phyloP scores from a whole-genome alignment of 2,888 invertebrate species.

The Apotomis capreana region DNA sequence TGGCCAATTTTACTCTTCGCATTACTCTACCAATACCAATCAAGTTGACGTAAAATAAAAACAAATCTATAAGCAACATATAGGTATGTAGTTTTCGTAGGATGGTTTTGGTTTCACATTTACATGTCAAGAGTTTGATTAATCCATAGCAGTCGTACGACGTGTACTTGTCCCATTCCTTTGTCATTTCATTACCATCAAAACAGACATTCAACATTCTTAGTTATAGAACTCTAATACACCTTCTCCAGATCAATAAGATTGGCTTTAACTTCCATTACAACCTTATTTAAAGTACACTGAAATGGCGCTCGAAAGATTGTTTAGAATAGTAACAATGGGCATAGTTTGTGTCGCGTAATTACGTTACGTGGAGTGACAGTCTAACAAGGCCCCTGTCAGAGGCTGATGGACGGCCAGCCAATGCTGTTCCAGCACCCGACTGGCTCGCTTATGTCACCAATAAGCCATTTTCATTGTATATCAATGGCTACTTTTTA shows the following conservation, averaged over 20 bases:
- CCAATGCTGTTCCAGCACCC: not conserved
- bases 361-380: conserved; percentile 24
- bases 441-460: not conserved
- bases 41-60: too few relatives aligned
- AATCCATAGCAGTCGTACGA: too few relatives aligned
- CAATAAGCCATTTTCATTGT: too few relatives aligned
- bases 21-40: too few relatives aligned
- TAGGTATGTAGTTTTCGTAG: too few relatives aligned
- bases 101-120: too few relatives aligned
- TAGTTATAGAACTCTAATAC: not conserved
- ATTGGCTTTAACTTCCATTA: not conserved
- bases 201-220: not conserved
- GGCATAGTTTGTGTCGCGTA: conserved; percentile 4
- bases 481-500: too few relatives aligned
- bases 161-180: too few relatives aligned
- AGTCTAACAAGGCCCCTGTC: conserved; percentile 19
- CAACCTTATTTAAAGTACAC: not conserved
- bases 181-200: too few relatives aligned
- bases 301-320: conserved; percentile 10
- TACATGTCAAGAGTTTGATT: too few relatives aligned
- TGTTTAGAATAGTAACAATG: conserved; percentile 18
- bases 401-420: conserved; percentile 13
- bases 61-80: too few relatives aligned
- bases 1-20: too few relatives aligned
- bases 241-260: not conserved